A percentile compares a stretch with the other conserved stretches of the same genome.
Conservation (phyloP, 2,888 invertebrate genomes). For the Gastracanthus pulcherrimus region DNA sequence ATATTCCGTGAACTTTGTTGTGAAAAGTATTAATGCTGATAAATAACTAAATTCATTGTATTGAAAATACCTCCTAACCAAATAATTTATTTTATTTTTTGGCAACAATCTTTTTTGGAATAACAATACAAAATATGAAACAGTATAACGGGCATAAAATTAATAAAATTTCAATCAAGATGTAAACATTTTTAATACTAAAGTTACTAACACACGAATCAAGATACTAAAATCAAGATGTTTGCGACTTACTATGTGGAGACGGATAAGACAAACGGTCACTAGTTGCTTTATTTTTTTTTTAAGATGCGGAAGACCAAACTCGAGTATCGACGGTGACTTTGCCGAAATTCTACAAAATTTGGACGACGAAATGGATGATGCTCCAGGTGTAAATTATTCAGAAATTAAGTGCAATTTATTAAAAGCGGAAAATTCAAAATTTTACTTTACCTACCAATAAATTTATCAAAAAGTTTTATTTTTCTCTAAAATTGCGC, state of each 20-base stretch:
- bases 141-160: not conserved
- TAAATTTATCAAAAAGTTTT: too few relatives aligned
- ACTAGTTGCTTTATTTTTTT: constrained; percentile 57
- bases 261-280: constrained; percentile 57
- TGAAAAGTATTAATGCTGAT: not conserved
- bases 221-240: constrained; percentile 62
- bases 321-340: constrained; percentile 46
- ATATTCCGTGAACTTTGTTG: not conserved
- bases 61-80: not conserved
- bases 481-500: too few relatives aligned
- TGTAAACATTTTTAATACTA: not conserved
- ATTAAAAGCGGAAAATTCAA: too few relatives aligned
- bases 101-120: not conserved
- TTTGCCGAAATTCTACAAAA: constrained; percentile 51
- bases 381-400: constrained; percentile 36
- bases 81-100: too few relatives aligned
- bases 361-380: constrained; percentile 43
- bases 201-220: not conserved
- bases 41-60: constrained; percentile 27
- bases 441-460: too few relatives aligned
- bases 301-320: constrained; percentile 54
- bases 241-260: constrained; percentile 67
- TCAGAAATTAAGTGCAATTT: too few relatives aligned
- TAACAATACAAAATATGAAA: not conserved
- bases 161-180: constrained; percentile 15